Conservation (phyloP, 2,888 invertebrate genomes). For the Chrysolina americana region DNA sequence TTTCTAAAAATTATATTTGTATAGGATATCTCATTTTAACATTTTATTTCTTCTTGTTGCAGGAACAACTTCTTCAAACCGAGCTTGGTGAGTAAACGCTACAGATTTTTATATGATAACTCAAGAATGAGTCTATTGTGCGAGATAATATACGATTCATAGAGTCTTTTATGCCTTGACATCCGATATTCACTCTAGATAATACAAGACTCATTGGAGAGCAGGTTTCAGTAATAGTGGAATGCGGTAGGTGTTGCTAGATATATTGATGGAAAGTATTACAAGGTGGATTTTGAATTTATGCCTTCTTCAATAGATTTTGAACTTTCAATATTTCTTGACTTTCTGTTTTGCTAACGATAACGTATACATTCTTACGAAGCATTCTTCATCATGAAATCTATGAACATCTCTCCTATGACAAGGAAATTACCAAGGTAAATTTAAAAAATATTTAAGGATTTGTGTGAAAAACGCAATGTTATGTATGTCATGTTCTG, state of each 20-base stretch:
- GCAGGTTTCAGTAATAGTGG: conserved; percentile 18
- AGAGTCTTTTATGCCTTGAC: conserved; percentile 3
- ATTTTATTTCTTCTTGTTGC: conserved; percentile 4
- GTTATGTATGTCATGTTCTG: no score
- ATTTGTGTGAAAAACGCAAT: no score
- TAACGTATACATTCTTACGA: no score
- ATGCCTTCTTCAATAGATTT: background rate
- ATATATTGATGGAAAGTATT: background rate
- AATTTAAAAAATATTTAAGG: no score
- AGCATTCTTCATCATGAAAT: no score
- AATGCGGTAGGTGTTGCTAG: conserved; percentile 4
- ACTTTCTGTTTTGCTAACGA: background rate
- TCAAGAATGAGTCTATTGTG: conserved; percentile 15
- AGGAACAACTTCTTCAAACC: conserved; percentile 5
- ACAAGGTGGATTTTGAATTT: background rate
- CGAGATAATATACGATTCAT: conserved; percentile 12
- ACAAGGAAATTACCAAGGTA: no score
- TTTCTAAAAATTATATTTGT: background rate
- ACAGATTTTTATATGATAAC: conserved; percentile 10
- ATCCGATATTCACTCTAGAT: conserved; percentile 22
- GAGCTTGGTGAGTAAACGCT: conserved; percentile 11
- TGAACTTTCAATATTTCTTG: background rate
- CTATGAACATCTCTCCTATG: no score
- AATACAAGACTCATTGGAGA: conserved; percentile 8
- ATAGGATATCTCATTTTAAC: background rate